These are phyloP conservation scores for Aphodius sticticus DNA, from an alignment of 2,888 invertebrate genomes.

Conservation along the genomic window DNA sequence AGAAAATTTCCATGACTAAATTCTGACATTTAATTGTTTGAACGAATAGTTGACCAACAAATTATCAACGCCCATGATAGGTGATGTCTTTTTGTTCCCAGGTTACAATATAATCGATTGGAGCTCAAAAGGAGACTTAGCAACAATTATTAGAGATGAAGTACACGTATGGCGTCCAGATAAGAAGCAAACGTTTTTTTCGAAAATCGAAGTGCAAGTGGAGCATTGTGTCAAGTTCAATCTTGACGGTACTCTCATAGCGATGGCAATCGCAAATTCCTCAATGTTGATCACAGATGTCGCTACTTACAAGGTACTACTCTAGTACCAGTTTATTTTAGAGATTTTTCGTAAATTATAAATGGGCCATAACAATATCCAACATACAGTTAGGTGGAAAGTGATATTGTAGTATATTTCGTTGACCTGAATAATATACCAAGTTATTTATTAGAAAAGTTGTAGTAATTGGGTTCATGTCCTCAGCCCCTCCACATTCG, in stretches of 20 bases:
- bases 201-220: background rate
- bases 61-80: no score
- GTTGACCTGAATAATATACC: no score
- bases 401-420: no score
- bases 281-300: slow-evolving; percentile 22
- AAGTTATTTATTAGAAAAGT: no score
- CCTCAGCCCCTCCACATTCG: no score
- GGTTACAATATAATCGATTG: slow-evolving; percentile 32
- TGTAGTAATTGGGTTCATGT: no score
- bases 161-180: slow-evolving; percentile 29
- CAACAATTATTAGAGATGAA: slow-evolving; percentile 11
- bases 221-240: slow-evolving; percentile 27
- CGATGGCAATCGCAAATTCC: slow-evolving; percentile 26
- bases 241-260: slow-evolving; percentile 18
- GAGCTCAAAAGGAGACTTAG: slow-evolving; percentile 24
- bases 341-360: no score
- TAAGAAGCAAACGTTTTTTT: background rate
- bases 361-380: no score
- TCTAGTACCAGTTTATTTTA: background rate
- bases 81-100: background rate
- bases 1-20: no score
- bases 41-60: no score
- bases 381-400: no score
- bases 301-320: slow-evolving; percentile 15
- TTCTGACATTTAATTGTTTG: no score